phyloP scores from a whole-genome alignment of 2,888 invertebrate genomes.

The Diplolepis rosae region DNA sequence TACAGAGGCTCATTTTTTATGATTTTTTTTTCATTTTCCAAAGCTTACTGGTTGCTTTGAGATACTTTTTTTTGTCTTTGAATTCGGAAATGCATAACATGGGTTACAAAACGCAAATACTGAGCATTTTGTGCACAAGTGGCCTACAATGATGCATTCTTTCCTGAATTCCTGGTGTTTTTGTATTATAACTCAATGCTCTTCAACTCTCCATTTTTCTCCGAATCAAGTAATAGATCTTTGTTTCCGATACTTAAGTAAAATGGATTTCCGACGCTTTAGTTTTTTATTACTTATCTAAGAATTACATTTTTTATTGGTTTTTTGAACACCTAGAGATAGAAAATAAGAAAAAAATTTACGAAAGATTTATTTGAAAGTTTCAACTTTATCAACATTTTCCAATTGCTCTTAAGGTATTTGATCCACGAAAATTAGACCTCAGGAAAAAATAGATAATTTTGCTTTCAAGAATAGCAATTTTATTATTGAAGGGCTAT shows the following conservation, averaged over 20 bases:
- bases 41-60: not conserved
- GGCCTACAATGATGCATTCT: not conserved
- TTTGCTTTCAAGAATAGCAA: too few relatives aligned
- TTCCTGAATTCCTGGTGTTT: conserved; percentile 12
- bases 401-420: too few relatives aligned
- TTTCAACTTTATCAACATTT: too few relatives aligned
- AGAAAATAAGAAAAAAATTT: too few relatives aligned
- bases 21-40: not conserved
- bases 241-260: not conserved
- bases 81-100: not conserved
- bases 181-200: not conserved
- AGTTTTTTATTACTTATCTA: too few relatives aligned
- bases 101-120: not conserved
- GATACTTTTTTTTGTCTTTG: not conserved
- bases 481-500: too few relatives aligned
- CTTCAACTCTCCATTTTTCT: not conserved
- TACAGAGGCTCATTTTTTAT: not conserved
- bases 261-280: not conserved
- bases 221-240: not conserved
- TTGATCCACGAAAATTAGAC: too few relatives aligned
- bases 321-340: too few relatives aligned
- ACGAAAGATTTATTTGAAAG: too few relatives aligned
- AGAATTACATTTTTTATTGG: too few relatives aligned
- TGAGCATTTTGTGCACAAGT: conserved; percentile 15
- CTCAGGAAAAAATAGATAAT: too few relatives aligned